Base-by-base conservation (phyloP, 2,797 vertebrate genomes). In the Lepilemur ruficaudatus region DNA sequence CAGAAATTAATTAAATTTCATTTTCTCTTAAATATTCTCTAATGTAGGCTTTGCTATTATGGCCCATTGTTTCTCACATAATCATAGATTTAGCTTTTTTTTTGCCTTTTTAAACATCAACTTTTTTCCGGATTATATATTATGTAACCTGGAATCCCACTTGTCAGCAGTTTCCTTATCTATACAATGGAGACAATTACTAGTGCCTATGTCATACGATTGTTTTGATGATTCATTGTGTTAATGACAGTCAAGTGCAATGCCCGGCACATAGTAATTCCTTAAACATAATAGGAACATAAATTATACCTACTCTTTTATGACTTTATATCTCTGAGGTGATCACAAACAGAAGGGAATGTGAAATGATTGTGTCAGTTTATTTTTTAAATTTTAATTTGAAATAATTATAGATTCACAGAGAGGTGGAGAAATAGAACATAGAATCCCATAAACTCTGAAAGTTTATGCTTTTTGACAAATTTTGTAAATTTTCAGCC, bases 121-220 rank as follows among this genome's bases (percentile, higher is more conserved):
- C 55, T 80, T 84, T 80, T 48, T 52, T 73, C 84, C 80, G 7
- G 98, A 30, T 41, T 65, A 67, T 69, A 25, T 79, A 69, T 86
- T 59, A 48, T 69, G 18, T 75, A 59, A 82, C 41, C 69, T 75
- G 57, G 32, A 38, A 65, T 57, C 28, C 48, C 59, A 69, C 17
- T 91, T 72, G 52, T 82, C 78, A 61, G 52, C 41, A 82, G 41
- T 81, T 80, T 73, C n/a, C 79, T 69, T 32, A 81, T 63, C 25
- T 80, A 48, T 43, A 80, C 32, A 30, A 10, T 79, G 63, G 41
- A 48, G 38, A 69, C n/a, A 69, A 90, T n/a, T 52, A 80, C 35
- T 41, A 80, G 43, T 59, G 22, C 46, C 55, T 81, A 55, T 48
- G 35, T 73, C 55, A 73, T n/a, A 57, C 35, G 25, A 76, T 76